These are phyloP conservation scores for Chionodraco myersi DNA, from an alignment of 2,113 vertebrate species.

Conservation along the genomic window DNA sequence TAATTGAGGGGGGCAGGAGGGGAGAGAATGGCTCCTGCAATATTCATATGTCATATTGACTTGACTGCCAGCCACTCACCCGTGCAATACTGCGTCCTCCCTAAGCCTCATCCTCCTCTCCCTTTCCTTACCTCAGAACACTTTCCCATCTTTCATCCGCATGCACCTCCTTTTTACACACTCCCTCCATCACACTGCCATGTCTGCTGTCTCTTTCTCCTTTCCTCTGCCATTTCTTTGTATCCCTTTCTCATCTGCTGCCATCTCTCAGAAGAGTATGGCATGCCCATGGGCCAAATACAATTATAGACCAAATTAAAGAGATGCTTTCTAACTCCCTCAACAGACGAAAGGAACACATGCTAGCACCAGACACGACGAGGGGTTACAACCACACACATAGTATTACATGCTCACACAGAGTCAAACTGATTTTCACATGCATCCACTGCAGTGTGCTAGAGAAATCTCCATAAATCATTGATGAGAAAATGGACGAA, in stretches of 20 bases:
- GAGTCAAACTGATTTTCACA: conserved; percentile 17
- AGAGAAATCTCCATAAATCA: conserved; percentile 20
- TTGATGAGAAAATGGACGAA: conserved; percentile 21
- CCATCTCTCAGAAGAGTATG: conserved; percentile 63
- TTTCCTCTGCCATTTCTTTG: conserved; percentile 43
- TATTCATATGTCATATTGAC: conserved; percentile 87
- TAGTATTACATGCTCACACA: conserved; percentile 21
- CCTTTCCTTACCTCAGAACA: conserved; percentile 30
- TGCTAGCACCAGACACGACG: conserved; percentile 16
- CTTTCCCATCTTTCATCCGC: conserved; percentile 35
- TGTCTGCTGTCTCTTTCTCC: conserved; percentile 30
- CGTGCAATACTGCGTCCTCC: conserved; percentile 54
- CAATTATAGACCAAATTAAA: conserved; percentile 77
- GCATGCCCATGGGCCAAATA: conserved; percentile 74
- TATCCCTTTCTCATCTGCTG: conserved; percentile 60
- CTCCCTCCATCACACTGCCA: conserved; percentile 16
- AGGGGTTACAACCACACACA: conserved; percentile 33
- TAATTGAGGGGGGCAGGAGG: conserved; percentile 82
- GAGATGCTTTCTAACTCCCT: conserved; percentile 65
- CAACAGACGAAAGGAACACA: conserved; percentile 58
- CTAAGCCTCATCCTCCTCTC: conserved; percentile 23
- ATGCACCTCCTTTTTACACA: conserved; percentile 41
- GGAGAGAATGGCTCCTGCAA: conserved; percentile 83
- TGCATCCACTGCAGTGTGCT: conserved; percentile 8
- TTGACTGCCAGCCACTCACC: conserved; percentile 81